Conservation (phyloP, 1,140 invertebrate species). For the Goniozus legneri region DNA sequence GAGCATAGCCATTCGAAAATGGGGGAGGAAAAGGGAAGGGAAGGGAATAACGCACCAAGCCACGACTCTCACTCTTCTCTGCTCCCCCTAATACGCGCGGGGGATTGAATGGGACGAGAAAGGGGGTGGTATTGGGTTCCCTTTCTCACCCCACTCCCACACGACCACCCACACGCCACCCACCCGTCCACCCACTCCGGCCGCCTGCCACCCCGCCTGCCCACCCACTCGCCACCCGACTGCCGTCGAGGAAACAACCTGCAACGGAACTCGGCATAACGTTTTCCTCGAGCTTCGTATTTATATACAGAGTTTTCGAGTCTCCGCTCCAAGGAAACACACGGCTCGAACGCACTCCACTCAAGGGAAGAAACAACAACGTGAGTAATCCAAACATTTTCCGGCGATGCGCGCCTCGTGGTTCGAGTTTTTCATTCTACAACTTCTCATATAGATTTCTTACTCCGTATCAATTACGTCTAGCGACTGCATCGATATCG, state of each 20-base stretch:
- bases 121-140: slow-evolving; percentile 48
- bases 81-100: slow-evolving; percentile 42
- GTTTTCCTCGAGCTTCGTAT: slow-evolving; percentile 38
- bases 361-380: too few species aligned
- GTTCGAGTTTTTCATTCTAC: too few species aligned
- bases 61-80: too few species aligned
- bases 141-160: slow-evolving; percentile 45
- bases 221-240: slow-evolving; percentile 55
- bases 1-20: too few species aligned
- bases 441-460: too few species aligned
- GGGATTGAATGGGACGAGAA: slow-evolving; percentile 42
- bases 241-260: slow-evolving; percentile 55
- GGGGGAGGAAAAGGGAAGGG: slow-evolving; percentile 25
- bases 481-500: too few species aligned
- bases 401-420: too few species aligned
- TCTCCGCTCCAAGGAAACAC: background rate
- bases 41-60: too few species aligned
- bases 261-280: slow-evolving; percentile 40
- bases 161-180: slow-evolving; percentile 35
- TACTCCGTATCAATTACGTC: too few species aligned
- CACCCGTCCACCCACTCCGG: slow-evolving; percentile 38
- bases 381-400: too few species aligned
- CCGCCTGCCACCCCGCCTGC: slow-evolving; percentile 52
- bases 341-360: too few species aligned
- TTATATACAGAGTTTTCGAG: background rate